A percentile compares a stretch with the other conserved stretches of the same genome.
phyloP scores from a whole-genome alignment of 2,888 invertebrate genomes.

The Phyllotreta cruciferae region DNA sequence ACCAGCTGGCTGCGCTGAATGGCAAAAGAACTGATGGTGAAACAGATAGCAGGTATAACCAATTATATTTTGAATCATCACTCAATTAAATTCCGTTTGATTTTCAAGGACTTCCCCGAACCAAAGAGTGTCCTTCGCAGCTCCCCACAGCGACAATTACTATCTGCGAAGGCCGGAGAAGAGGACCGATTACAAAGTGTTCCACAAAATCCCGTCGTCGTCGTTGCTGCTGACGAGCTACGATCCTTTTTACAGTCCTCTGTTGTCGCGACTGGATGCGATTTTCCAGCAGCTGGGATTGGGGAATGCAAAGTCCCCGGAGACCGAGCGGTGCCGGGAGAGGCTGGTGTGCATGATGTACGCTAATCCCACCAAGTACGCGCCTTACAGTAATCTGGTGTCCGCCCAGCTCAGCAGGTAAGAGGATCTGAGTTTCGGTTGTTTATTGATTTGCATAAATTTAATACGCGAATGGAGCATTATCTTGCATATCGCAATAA shows the following conservation, averaged over 20 bases:
- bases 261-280: slow-evolving; percentile 82
- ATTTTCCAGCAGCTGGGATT: slow-evolving; percentile 79
- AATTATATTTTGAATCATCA: not conserved
- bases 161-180: slow-evolving; percentile 66
- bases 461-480: too few species aligned
- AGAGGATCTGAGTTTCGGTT: slow-evolving; percentile 36
- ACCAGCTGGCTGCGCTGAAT: slow-evolving; percentile 43
- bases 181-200: slow-evolving; percentile 78
- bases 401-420: slow-evolving; percentile 88
- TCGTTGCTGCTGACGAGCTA: slow-evolving; percentile 84
- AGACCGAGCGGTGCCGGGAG: slow-evolving; percentile 77
- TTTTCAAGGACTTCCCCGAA: slow-evolving; percentile 59
- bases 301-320: slow-evolving; percentile 60
- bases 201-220: slow-evolving; percentile 85
- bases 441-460: too few species aligned
- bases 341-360: slow-evolving; percentile 89
- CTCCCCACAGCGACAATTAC: slow-evolving; percentile 65
- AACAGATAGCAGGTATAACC: slow-evolving; percentile 2
- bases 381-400: slow-evolving; percentile 87
- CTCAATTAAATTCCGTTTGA: not conserved
- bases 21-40: not conserved
- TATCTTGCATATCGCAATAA: too few species aligned
- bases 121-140: slow-evolving; percentile 69
- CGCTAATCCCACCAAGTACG: slow-evolving; percentile 85
- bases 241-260: slow-evolving; percentile 89